Base-by-base conservation (phyloP, 2,113 vertebrate genomes). In the Heliornis fulica region DNA sequence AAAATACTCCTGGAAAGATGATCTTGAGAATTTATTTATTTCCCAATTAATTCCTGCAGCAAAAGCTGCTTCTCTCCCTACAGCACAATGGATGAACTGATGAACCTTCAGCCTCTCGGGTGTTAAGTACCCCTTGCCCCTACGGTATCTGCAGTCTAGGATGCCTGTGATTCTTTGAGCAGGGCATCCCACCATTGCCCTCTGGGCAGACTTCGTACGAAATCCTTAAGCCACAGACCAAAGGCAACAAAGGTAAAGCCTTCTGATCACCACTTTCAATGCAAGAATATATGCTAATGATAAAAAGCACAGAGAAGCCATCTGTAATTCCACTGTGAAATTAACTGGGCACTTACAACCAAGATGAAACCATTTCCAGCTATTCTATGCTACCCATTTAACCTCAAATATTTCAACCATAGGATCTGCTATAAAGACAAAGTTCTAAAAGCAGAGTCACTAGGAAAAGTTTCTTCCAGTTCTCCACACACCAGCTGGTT, bases 321-420 rank as follows among this genome's bases (percentile, higher is more conserved):
- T 61, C 50, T 2, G 5, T 80, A 92, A 94, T 87, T 92, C 69
- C 56, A 88, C 82, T 83, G 90, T 60, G 54, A 92, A 94, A 96
- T 95, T 94, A 95, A 90, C 88, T 54, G 60, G 15, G 69, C 2
- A 1, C 80, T 89, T 94, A 80, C 54, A 71, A 59, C 18, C 59
- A 94, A 86, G 59, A 19, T 75, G 81, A 92, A 96, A 83, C 20
- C 11, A 96, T 86, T 96, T 86, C n/a, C 54, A 94, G 57, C 28
- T 95, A 79, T 91, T 96, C 93, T 95, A 92, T 77, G 21, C 72
- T 72, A 87, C 36, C 92, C 45, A 46, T 92, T 94, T 93, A 90
- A 93, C 65, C 92, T 83, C 72, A 87, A 68, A 77, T 85, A 81
- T 87, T 94, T 91, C 84, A 88, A 41, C 38, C 69, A 89, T 45